Base-by-base conservation (phyloP, 2,888 invertebrate genomes). In the Corythucha ciliata region DNA sequence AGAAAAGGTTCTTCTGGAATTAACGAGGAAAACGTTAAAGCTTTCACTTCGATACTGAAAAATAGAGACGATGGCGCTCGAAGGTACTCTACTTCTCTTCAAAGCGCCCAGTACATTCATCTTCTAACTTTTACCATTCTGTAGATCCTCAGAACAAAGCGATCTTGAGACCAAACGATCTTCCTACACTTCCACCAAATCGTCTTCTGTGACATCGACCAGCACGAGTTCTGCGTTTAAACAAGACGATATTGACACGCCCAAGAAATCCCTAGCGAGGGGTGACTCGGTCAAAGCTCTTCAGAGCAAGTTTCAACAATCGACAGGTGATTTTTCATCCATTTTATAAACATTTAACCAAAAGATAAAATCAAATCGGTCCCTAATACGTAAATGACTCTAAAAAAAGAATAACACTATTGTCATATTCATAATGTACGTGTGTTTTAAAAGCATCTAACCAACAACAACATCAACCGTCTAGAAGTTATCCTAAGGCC, bases 261-360 rank as follows among this genome's bases (percentile, higher is more conserved):
- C 41, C 6, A 57, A 55, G 36, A 56, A 59, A 33, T 48, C 58
- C 14, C 46, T 61, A 12, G 58, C 58, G 12, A 55, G 62, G 3
- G 62, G 80, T 60, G 81, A 79, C 58, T 84, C 84, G 0, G 81
- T 84, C 12, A 82, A 82, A 65, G 83, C 81, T 50, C 74, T 84
- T 57, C 81, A 82, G n/a, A 81, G 84, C 65, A 84, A 83, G 67
- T 84, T 80, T 65, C 80, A 81, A 62, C 81, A 83, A 63, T 82
- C 78, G 66, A 75, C 79, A 61, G 72, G 73, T 73, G 62, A 61
- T 25, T 36, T 6, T 6, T 24, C 20, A 40, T 5, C 20, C 34
- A 20, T 21, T 10, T 14, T 18, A 41, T 41, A 7, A 41, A 41
- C 8, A 10, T 14, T 29, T 29, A 29, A 29, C 12, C 12, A 29